phyloP scores from a whole-genome alignment of 2,888 invertebrate genomes.

The Orthonychiurus folsomi region DNA sequence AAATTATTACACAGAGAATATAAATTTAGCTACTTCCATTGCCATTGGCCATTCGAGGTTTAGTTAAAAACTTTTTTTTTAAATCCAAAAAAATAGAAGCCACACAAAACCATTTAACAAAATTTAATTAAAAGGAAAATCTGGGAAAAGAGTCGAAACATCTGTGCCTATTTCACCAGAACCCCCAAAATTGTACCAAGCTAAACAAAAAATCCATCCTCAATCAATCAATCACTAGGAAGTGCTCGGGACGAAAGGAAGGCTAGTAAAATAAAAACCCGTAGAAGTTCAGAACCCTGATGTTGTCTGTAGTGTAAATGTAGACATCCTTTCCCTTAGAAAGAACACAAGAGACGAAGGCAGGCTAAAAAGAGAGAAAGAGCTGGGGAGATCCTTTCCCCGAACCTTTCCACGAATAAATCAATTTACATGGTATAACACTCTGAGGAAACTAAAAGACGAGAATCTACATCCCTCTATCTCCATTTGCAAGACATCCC shows the following conservation, averaged over 20 bases:
- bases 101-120: not conserved
- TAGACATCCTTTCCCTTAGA: not conserved
- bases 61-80: too few relatives aligned
- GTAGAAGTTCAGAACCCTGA: not conserved
- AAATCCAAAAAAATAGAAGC: too few relatives aligned
- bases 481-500: not conserved
- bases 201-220: not conserved
- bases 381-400: not conserved
- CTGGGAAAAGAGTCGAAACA: not conserved
- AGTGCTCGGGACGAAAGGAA: too few relatives aligned
- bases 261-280: too few relatives aligned
- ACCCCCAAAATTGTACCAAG: not conserved
- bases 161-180: not conserved
- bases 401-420: not conserved
- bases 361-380: not conserved
- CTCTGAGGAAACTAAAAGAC: not conserved
- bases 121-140: not conserved
- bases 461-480: not conserved
- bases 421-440: not conserved
- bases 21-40: too few relatives aligned
- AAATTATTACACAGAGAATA: too few relatives aligned
- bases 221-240: not conserved
- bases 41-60: too few relatives aligned
- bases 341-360: not conserved
- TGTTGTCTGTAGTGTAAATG: not conserved